These are phyloP conservation scores for Stichopus horrens DNA, from an alignment of 53 echinoderm and acorn worm genomes.

Conservation along the genomic window DNA sequence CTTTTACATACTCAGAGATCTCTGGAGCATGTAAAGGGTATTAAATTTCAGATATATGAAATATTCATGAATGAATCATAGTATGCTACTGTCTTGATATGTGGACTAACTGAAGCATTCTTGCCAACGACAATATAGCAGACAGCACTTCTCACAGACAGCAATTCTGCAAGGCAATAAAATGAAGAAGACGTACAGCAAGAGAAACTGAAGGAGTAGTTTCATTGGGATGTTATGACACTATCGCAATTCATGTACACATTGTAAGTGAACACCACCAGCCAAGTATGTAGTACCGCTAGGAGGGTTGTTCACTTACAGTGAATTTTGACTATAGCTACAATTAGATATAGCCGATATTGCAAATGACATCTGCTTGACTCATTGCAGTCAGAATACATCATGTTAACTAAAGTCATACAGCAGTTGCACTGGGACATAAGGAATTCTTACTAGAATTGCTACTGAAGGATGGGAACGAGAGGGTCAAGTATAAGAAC, in stretches of 20 bases:
- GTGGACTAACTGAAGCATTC: background rate
- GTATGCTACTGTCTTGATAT: background rate
- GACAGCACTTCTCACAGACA: background rate
- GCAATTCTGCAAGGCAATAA: background rate
- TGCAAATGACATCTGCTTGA: no score
- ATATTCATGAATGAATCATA: slow-evolving; percentile 18
- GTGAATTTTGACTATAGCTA: no score
- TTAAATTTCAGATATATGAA: slow-evolving; percentile 9
- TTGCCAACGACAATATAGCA: background rate
- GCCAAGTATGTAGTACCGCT: no score
- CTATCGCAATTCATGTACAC: background rate
- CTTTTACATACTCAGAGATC: background rate
- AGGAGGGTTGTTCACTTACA: no score
- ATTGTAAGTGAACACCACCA: no score
- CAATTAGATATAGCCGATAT: no score
- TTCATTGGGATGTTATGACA: background rate
- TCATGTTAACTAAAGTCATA: no score
- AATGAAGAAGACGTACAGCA: background rate
- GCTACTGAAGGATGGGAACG: no score
- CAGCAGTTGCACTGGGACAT: no score
- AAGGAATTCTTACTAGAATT: no score
- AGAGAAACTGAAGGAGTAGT: background rate
- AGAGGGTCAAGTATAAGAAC: no score
- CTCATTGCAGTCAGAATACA: no score
- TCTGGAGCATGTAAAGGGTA: background rate